These are phyloP conservation scores for Ceratina australensis DNA, from an alignment of 1,140 invertebrate species.

Conservation along the genomic window DNA sequence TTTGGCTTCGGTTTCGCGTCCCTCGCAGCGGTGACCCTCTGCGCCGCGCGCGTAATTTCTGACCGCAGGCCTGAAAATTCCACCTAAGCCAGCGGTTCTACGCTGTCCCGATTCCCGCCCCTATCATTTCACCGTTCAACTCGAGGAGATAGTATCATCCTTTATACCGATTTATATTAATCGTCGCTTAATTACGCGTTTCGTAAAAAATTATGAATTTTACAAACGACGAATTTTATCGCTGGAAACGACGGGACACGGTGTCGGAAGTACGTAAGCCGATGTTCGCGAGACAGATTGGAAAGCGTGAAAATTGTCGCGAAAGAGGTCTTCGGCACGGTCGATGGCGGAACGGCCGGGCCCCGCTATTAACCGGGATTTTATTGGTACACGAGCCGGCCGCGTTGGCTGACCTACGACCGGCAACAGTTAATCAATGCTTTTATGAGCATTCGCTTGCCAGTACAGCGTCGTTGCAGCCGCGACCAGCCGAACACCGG, in stretches of 20 bases:
- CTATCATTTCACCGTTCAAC: no score
- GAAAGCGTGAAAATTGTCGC: constrained; percentile 48
- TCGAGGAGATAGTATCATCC: not conserved
- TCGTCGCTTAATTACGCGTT: constrained; percentile 36
- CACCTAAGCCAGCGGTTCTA: constrained; percentile 31
- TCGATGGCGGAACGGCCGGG: constrained; percentile 53
- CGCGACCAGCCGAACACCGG: constrained; percentile 50
- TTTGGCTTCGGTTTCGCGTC: constrained; percentile 35
- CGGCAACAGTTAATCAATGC: constrained; percentile 76
- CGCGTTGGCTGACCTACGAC: constrained; percentile 67
- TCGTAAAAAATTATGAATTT: no score
- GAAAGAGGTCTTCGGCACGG: constrained; percentile 27
- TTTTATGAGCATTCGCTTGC: constrained; percentile 73
- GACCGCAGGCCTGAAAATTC: constrained; percentile 52
- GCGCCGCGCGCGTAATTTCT: constrained; percentile 41
- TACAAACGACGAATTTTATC: no score
- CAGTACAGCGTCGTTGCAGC: constrained; percentile 57
- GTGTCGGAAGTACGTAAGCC: no score
- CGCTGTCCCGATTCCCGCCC: no score
- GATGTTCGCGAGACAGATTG: no score
- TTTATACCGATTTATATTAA: constrained; percentile 61
- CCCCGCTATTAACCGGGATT: constrained; percentile 64
- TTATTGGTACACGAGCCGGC: constrained; percentile 63
- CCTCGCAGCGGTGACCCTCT: not conserved
- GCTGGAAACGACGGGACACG: no score